Base-by-base conservation (phyloP, 2,888 invertebrate species). In the Hydroisotoma schaefferi region DNA sequence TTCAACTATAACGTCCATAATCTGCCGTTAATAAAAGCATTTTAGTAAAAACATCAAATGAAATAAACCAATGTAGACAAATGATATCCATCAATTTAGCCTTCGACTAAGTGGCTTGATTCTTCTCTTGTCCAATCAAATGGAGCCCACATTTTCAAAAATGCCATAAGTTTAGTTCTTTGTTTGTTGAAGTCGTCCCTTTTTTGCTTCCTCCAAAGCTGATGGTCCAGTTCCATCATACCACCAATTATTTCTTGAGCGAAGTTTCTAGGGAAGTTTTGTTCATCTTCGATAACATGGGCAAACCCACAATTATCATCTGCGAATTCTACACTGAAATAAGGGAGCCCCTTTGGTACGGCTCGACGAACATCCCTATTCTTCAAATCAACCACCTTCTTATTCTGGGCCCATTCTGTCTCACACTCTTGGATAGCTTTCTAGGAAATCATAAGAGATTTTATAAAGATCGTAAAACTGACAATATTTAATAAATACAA, bases 381-480 rank as follows among this genome's bases (percentile, higher is more conserved):
- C 8, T 80, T 80, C 3, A 92, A 77, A 52, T 87, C 84, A 1
- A 93, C 82, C 33, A 94, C 75, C 80, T 98, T 97, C 76, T 93
- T 94, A 76, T 99, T 99, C 74, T 87, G 86, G 3, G 91, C 84
- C 95, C 97, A 99, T 78, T 97, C 95, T 20, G 84, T 83, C 78
- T 95, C 98, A 68, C 91, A 92, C 76, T 99, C 98, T 73, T 90
- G 82, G 59, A 99, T 85, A 0, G 95, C 97, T 82, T 99, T 99
- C 83, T 84, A 75, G 78, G 73, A 51, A 20, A 1, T 40, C 47
- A 54, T 20, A 28, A 10, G 15, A 26, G n/a, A 22, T 25, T 29
- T 27, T 25, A 48, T 12, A 3, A 43, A 6, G 18, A 20, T 15
- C 6, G 20, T n/a, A 43, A 43, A 15, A 25, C 25, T 20, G 4